Base-by-base conservation (phyloP, 53 echinoderm and acorn worm genomes). In the Temnopleurus reevesii region DNA sequence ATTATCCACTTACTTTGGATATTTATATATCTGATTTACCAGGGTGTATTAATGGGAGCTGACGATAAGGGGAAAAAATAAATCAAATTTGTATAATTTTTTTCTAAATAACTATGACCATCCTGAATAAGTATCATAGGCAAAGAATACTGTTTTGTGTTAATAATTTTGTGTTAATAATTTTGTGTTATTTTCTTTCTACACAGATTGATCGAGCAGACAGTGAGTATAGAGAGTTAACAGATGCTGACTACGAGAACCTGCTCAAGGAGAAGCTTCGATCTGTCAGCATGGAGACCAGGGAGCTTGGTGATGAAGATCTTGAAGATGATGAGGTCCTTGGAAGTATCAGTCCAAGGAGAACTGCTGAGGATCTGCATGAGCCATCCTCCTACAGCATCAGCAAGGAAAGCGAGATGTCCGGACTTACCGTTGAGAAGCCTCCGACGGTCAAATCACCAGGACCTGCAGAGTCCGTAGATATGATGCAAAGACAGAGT, bases 361-460 rank as follows among this genome's bases (percentile, higher is more conserved):
- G 83, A 47, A 29, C 23, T 0, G 35, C 23, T 33, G 91, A 76
- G 21, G 84, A 55, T 55, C 12, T 91, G 84, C 38, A 77, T 45
- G 89, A 77, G 59, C 43, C 18, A 10, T 87, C 89, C 23, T 92
- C 90, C 41, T 58, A 76, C 53, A 92, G 92, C 65, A 45, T 92
- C 7, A 64, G 90, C 24, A 77, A 79, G 44, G 81, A 47, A 4
- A 92, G 92, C 61, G 90, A 90, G 0, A 45, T 55, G 46, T 92
- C 92, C 2, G 90, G 81, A 29, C 36, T 85, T 35, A 92, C 92
- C 4, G 90, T 92, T 12, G 92, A 90, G 8, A 92, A 92, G 65
- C 92, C 92, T 44, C 84, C 90, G 8, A 83, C 88, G 2, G 53
- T 71, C n/a, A 71, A 71, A 65, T 71, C 88, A 2, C 71, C 65